Conservation (phyloP, 2,797 vertebrate species). For the Steatocranus sp. region DNA sequence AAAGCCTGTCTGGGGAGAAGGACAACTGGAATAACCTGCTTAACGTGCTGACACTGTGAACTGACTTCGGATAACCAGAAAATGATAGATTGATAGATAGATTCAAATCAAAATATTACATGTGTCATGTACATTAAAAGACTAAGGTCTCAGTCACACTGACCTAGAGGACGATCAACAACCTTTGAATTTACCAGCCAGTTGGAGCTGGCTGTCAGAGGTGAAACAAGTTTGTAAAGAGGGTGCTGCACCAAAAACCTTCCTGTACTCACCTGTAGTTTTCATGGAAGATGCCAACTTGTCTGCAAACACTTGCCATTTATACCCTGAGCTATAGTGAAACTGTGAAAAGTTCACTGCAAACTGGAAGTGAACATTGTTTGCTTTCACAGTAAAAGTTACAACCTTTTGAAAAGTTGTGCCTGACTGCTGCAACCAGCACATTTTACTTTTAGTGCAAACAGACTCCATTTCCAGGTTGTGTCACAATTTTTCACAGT, state of each 20-base stretch:
- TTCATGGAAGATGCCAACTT: not conserved
- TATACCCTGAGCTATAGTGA: not conserved
- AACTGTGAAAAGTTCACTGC: rapidly evolving
- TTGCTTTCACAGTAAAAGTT: not conserved
- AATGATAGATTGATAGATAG: not conserved
- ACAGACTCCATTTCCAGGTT: not conserved
- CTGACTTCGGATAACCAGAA: not conserved
- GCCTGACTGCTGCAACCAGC: not conserved
- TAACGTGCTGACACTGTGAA: not conserved
- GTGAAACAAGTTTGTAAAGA: not conserved
- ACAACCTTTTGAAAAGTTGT: not conserved
- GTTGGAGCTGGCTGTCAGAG: not conserved
- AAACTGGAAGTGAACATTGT: not conserved
- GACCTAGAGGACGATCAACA: not conserved
- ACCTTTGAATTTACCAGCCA: not conserved
- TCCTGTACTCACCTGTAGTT: not conserved
- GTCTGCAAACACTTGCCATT: not conserved
- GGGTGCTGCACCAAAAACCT: not conserved
- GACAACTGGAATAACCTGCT: not conserved
- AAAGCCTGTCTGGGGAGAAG: not conserved
- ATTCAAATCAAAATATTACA: not conserved
- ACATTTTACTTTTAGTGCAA: not conserved
- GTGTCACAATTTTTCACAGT: not conserved
- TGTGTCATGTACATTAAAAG: not conserved
- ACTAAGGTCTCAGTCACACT: rapidly evolving